Percentiles rank a stretch among this genome's conserved stretches.
Conservation (phyloP, 30 jellyfish, hydroid and myxozoan species). For the Aurelia aurita complex sp. Pacific region DNA sequence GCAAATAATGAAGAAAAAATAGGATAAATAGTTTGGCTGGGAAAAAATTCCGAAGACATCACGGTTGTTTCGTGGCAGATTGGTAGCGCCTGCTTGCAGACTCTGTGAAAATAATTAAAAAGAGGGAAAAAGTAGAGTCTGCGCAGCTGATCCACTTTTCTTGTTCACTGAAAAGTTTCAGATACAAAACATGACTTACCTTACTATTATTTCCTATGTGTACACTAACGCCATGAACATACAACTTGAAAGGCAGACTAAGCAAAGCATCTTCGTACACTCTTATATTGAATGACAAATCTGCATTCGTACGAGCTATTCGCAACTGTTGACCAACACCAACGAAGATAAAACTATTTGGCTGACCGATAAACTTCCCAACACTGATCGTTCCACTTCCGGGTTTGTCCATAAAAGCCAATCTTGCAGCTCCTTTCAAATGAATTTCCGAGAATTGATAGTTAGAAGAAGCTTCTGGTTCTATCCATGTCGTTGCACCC, state of each 20-base stretch:
- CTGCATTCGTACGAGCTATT: conserved; percentile 36
- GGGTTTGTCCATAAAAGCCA: conserved; percentile 36
- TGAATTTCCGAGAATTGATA: conserved; percentile 46
- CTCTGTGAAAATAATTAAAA: too few relatives aligned
- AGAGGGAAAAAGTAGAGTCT: too few relatives aligned
- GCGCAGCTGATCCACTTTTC: too few relatives aligned
- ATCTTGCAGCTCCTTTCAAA: conserved; percentile 49
- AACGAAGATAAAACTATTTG: conserved; percentile 20
- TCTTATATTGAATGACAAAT: conserved; percentile 50
- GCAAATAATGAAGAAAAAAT: not conserved
- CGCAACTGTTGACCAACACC: conserved; percentile 52
- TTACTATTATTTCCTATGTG: conserved; percentile 56
- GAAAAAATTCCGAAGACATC: too few relatives aligned
- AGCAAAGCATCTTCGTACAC: conserved; percentile 34
- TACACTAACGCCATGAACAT: conserved; percentile 55
- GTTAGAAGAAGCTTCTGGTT: conserved; percentile 21
- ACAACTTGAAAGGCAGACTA: conserved; percentile 45
- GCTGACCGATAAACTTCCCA: conserved; percentile 31
- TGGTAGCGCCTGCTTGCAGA: too few relatives aligned
- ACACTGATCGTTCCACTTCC: conserved; percentile 13
- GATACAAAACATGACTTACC: not conserved
- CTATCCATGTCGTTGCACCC: conserved; percentile 67
- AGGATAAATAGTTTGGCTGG: not conserved
- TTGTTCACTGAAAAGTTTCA: too few relatives aligned
- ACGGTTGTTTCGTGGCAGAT: too few relatives aligned